Conservation (phyloP, 1,140 invertebrate genomes). For the Nephotettix cincticeps region DNA sequence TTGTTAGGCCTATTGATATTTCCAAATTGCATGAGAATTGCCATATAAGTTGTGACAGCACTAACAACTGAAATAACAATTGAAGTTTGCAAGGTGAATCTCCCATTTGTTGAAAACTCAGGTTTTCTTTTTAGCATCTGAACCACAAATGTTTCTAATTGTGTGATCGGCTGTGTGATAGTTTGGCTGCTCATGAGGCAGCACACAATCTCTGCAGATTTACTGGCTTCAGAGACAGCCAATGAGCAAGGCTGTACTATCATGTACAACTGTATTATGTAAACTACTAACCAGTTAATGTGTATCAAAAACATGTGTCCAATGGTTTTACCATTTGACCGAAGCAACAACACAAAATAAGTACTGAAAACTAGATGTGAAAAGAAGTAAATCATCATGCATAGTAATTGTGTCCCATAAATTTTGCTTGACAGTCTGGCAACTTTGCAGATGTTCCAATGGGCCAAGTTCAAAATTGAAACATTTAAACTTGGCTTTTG, state of each 20-base stretch:
- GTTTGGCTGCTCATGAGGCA: not conserved
- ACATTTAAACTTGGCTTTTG: not conserved
- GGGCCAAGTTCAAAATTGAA: not conserved
- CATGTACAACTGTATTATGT: not conserved
- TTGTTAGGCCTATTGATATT: not conserved
- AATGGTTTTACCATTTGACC: not conserved
- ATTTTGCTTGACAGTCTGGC: not conserved
- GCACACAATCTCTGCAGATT: not conserved
- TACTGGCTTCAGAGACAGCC: not conserved
- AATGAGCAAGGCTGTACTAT: not conserved
- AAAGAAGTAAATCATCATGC: not conserved
- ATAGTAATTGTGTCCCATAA: not conserved
- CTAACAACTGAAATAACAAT: not conserved
- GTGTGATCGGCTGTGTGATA: not conserved
- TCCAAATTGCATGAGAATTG: not conserved
- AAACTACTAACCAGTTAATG: not conserved
- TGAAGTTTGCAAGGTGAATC: not conserved
- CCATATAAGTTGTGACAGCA: slow-evolving; percentile 1
- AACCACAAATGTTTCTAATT: not conserved
- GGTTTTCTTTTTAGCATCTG: not conserved
- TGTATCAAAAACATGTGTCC: not conserved
- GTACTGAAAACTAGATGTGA: not conserved
- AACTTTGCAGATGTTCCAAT: not conserved
- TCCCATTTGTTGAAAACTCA: not conserved
- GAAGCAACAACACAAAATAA: not conserved